Conservation (phyloP, 2,113 vertebrate genomes). For the Anoplopoma fimbria region DNA sequence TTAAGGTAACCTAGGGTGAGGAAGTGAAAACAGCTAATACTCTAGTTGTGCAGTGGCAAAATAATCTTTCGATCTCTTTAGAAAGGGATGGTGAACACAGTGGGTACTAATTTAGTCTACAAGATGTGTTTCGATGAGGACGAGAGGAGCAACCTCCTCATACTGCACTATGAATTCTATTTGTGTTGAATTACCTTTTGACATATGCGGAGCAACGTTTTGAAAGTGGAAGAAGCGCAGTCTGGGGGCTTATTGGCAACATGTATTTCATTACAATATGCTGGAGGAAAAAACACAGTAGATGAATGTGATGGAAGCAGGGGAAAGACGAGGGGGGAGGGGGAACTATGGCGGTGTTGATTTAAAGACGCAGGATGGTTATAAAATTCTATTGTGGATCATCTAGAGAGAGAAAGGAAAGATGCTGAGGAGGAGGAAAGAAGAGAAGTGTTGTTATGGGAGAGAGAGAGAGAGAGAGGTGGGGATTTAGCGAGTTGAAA, state of each 20-base stretch:
- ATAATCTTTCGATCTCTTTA: no score
- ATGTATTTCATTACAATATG: not conserved
- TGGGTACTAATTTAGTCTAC: not conserved
- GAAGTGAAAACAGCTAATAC: no score
- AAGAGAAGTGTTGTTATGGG: not conserved
- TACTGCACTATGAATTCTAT: not conserved
- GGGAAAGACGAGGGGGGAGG: not conserved
- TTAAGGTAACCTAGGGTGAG: no score
- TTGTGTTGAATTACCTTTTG: no score
- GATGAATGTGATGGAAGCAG: conserved; percentile 23
- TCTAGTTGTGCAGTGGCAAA: no score
- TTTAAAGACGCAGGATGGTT: not conserved
- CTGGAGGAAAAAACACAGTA: not conserved
- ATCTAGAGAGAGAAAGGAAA: not conserved
- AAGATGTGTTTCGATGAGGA: not conserved
- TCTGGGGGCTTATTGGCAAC: not conserved
- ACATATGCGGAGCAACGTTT: not conserved
- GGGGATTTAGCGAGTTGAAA: not conserved
- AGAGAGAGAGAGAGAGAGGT: not conserved
- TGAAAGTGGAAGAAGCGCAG: not conserved
- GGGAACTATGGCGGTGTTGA: not conserved
- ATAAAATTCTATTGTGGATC: not conserved
- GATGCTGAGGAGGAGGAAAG: conserved; percentile 22
- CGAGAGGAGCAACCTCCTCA: not conserved
- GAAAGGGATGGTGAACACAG: no score